Percentiles rank a stretch among this genome's conserved stretches.
Conservation (phyloP, 2,113 vertebrate species). For the Spea bombifrons region DNA sequence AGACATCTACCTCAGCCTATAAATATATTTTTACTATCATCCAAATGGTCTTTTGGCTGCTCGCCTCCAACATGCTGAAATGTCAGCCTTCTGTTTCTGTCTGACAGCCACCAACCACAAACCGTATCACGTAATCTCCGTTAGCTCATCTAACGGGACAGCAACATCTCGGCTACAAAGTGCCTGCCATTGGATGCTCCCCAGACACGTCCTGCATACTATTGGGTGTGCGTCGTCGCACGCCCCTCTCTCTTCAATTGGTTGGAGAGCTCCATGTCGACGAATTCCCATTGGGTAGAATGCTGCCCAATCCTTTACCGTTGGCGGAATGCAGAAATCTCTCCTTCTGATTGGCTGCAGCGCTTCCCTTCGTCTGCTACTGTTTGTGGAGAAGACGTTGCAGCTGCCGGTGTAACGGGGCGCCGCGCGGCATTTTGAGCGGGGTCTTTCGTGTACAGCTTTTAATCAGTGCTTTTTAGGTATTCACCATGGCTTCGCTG, state of each 20-base stretch:
- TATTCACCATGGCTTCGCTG: neutral
- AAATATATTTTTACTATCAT: too few relatives aligned
- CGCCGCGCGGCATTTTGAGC: neutral
- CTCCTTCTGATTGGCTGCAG: neutral
- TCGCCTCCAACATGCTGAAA: too few relatives aligned
- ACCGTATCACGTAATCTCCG: too few relatives aligned
- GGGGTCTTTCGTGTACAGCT: neutral
- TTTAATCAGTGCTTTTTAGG: neutral
- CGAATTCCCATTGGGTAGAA: neutral
- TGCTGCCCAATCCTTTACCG: neutral
- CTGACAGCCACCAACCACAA: too few relatives aligned
- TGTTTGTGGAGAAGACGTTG: neutral
- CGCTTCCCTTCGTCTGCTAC: neutral
- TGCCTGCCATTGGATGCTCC: neutral
- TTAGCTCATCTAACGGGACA: neutral
- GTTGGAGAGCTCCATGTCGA: neutral
- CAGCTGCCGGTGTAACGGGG: neutral
- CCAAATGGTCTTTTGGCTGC: too few relatives aligned
- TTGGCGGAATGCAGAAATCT: neutral
- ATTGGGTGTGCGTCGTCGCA: neutral
- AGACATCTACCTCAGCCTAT: too few relatives aligned
- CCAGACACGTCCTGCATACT: neutral
- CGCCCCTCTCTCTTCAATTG: neutral
- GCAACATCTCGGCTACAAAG: neutral
- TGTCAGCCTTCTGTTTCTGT: too few relatives aligned